Percentiles rank a stretch among this genome's conserved stretches.
Conservation (phyloP, 2,888 invertebrate species). For the Himalopsyche kuldschensis region DNA sequence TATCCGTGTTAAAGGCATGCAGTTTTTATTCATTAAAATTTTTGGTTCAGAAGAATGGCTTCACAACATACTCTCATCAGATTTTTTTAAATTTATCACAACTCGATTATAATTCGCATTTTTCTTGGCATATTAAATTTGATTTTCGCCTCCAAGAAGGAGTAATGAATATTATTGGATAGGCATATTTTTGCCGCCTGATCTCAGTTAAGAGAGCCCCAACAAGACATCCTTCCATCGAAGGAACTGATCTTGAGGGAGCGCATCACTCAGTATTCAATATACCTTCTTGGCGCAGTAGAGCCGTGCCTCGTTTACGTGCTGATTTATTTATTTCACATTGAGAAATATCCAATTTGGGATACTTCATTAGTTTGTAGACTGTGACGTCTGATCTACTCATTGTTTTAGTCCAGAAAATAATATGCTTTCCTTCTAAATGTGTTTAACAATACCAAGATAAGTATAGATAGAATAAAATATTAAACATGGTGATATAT, state of each 20-base stretch:
- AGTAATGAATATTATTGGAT: constrained; percentile 32
- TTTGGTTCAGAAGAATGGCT: constrained; percentile 36
- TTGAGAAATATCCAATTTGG: constrained; percentile 27
- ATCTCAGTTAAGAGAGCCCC: neutral
- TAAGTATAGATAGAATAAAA: constrained; percentile 11
- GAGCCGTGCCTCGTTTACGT: constrained; percentile 37
- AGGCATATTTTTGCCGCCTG: neutral
- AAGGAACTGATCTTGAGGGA: neutral
- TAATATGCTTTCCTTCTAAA: constrained; percentile 17
- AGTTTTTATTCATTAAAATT: constrained; percentile 39
- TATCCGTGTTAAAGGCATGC: constrained; percentile 40
- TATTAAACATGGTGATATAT: neutral
- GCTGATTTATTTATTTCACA: constrained; percentile 32
- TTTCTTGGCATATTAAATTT: constrained; percentile 38
- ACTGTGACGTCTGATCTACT: constrained; percentile 39
- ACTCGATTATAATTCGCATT: constrained; percentile 40
- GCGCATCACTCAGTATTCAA: constrained; percentile 17
- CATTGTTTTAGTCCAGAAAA: constrained; percentile 35
- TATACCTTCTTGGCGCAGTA: constrained; percentile 38
- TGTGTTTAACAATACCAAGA: constrained; percentile 27
- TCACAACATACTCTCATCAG: constrained; percentile 37
- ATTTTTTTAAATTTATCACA: constrained; percentile 35
- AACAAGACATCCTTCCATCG: neutral
- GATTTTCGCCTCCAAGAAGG: constrained; percentile 35
- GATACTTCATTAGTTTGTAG: constrained; percentile 38